Conservation (phyloP, 2,113 vertebrate genomes). For the Bubo blakistoni region DNA sequence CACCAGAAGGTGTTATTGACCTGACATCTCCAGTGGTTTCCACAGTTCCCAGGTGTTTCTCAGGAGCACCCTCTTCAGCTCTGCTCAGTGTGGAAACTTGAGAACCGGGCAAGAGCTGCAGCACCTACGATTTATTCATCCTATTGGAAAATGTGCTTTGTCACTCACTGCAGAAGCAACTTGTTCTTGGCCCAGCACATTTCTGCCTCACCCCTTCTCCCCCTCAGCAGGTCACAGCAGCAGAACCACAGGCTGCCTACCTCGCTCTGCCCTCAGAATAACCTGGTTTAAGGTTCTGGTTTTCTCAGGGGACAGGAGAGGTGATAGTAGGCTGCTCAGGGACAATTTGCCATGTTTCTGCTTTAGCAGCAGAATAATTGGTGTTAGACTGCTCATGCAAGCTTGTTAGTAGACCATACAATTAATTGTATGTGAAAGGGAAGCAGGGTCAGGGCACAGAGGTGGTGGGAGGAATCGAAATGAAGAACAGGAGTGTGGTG, state of each 20-base stretch:
- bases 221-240: neutral
- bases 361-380: neutral
- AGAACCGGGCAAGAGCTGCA: neutral
- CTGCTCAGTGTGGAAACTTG: neutral
- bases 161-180: neutral
- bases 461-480: neutral
- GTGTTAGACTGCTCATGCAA: neutral
- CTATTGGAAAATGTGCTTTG: rapidly evolving
- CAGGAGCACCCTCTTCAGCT: neutral
- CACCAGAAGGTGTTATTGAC: neutral
- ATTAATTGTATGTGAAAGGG: neutral
- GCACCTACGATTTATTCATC: no score
- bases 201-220: neutral
- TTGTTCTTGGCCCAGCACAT: neutral
- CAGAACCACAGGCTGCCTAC: neutral
- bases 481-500: neutral
- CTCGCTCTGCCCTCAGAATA: neutral
- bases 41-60: neutral
- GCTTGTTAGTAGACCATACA: neutral
- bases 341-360: neutral
- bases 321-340: neutral
- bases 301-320: neutral
- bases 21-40: neutral
- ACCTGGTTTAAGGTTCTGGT: neutral
- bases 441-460: neutral